Percentiles rank a stretch among this genome's conserved stretches.
Conservation (phyloP, 2,888 invertebrate genomes). For the Endotricha flammealis region DNA sequence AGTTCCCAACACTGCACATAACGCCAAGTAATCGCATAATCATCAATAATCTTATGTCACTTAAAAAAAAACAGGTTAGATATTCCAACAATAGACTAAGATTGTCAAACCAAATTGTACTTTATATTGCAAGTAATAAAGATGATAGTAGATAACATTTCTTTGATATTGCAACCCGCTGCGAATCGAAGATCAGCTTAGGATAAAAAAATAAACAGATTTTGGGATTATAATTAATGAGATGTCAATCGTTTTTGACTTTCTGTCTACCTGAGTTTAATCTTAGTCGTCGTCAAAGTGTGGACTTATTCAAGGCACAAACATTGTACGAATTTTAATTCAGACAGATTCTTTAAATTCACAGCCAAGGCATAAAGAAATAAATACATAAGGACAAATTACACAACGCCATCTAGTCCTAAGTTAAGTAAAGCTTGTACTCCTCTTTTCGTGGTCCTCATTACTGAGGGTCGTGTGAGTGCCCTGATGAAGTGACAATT, state of each 20-base stretch:
- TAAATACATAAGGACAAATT: too few relatives aligned
- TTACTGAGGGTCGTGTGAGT: too few relatives aligned
- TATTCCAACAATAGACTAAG: constrained; percentile 31
- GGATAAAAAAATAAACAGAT: constrained; percentile 42
- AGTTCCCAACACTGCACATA: constrained; percentile 34
- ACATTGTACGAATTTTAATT: too few relatives aligned
- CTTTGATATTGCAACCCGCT: constrained; percentile 42
- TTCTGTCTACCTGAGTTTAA: constrained; percentile 35
- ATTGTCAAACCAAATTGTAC: constrained; percentile 16
- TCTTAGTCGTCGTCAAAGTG: constrained; percentile 5
- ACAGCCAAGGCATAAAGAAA: too few relatives aligned
- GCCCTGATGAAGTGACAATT: too few relatives aligned
- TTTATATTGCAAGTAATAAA: background rate
- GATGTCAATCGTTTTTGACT: constrained; percentile 49
- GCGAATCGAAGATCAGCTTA: constrained; percentile 49
- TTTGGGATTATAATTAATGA: constrained; percentile 64
- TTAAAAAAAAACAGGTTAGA: constrained; percentile 45
- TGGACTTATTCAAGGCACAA: too few relatives aligned
- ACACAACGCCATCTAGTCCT: too few relatives aligned
- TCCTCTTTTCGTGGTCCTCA: too few relatives aligned
- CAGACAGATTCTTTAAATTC: too few relatives aligned
- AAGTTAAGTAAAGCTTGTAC: too few relatives aligned
- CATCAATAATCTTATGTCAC: constrained; percentile 67
- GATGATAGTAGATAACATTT: constrained; percentile 13
- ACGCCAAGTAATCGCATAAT: constrained; percentile 63